phyloP scores from a whole-genome alignment of 2,797 vertebrate species.

The Staurois parvus region DNA sequence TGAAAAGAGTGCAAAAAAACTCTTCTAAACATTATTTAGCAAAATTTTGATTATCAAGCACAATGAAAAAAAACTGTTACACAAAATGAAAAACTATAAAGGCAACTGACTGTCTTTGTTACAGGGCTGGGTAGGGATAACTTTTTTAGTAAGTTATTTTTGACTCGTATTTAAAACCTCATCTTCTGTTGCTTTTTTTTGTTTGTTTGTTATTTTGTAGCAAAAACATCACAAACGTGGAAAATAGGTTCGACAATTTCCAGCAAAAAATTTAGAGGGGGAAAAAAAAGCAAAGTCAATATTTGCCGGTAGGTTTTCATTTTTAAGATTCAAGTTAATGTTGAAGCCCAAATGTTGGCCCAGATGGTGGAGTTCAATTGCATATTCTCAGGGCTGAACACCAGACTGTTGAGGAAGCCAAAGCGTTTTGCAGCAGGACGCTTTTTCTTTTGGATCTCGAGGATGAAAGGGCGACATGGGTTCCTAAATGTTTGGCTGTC shows the following conservation, averaged over 20 bases:
- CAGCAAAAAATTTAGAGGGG: neutral
- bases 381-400: constrained; percentile 24
- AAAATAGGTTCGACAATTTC: too few relatives aligned
- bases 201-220: constrained; percentile 24
- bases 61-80: constrained; percentile 59
- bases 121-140: constrained; percentile 55
- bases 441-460: neutral
- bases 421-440: neutral
- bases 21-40: constrained; percentile 7
- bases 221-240: neutral
- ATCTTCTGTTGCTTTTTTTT: constrained; percentile 4
- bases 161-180: constrained; percentile 55
- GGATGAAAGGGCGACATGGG: too few relatives aligned
- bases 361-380: neutral
- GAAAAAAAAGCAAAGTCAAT: neutral
- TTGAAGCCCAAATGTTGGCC: neutral
- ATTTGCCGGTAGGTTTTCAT: neutral
- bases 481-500: too few relatives aligned
- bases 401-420: neutral
- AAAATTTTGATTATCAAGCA: constrained; percentile 48
- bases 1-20: constrained; percentile 3
- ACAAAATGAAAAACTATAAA: constrained; percentile 29
- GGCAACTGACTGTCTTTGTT: constrained; percentile 54
- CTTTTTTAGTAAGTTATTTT: constrained; percentile 61
- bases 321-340: neutral